Base-by-base conservation (phyloP, 2,888 invertebrate species). In the Tortrix viridana region DNA sequence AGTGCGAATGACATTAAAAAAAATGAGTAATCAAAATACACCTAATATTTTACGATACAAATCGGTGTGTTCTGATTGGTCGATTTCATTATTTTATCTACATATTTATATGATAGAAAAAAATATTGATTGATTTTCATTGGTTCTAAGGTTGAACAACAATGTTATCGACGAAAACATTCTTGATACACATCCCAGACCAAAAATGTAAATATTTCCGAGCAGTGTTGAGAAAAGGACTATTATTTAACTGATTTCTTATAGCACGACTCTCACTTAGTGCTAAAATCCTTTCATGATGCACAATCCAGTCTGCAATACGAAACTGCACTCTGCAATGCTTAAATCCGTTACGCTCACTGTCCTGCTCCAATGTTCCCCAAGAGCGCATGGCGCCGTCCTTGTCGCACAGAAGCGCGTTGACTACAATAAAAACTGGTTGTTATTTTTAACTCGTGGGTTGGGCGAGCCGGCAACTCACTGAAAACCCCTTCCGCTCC, bases 381-480 rank as follows among this genome's bases (percentile, higher is more conserved):
- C 66, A 65, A 70, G 76, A 79, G 80, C 81, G 82, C 82, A 80
- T 88, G 79, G 77, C 72, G 79, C 83, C 74, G 77, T 89, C 89
- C 84, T 85, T 88, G 77, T 90, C 85, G 78, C 86, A 77, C 89
- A 67, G 75, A 84, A 79, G 80, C 83, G 85, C 82, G 86, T 78
- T 84, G 79, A 79, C 79, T 83, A 86, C 84, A 89, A 86, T 87
- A 89, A 89, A 89, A 90, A 90, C 88, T 86, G 88, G 88, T 88
- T 86, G 88, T 89, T 91, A 91, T 90, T 90, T 90, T 90, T 90
- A 90, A 89, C 88, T 89, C 80, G 81, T 81, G 83, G 82, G 84
- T 82, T 86, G 85, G 86, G 82, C 86, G 82, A 82, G 76, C 77
- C 80, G 80, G 79, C 84, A 76, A 80, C 81, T 78, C 74, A 78